These are phyloP conservation scores for Atethmia centrago DNA, from an alignment of 2,888 invertebrate genomes.

Conservation along the genomic window DNA sequence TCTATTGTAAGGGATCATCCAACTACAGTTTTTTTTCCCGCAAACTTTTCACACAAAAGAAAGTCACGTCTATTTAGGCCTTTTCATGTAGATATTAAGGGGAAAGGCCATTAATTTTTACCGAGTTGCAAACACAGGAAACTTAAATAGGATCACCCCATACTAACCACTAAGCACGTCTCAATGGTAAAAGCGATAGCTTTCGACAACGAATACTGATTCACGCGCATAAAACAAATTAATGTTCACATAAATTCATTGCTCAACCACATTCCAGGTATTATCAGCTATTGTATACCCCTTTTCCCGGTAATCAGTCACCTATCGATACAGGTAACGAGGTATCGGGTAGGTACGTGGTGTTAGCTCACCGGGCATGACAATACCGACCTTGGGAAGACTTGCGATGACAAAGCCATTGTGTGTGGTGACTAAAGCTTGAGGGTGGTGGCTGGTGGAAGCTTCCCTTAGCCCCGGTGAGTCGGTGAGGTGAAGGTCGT, in stretches of 20 bases:
- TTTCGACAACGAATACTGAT: conserved; percentile 30
- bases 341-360: conserved; percentile 30
- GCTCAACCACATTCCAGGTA: conserved; percentile 39
- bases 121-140: neutral
- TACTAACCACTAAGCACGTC: neutral
- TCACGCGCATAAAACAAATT: conserved; percentile 35
- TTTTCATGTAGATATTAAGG: neutral
- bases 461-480: conserved; percentile 67
- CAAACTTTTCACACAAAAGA: neutral
- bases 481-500: conserved; percentile 66
- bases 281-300: conserved; percentile 36
- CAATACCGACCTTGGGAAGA: conserved; percentile 77
- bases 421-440: conserved; percentile 85
- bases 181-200: conserved; percentile 6
- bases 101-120: neutral
- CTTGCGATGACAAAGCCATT: conserved; percentile 85
- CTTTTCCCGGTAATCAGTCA: conserved; percentile 61
- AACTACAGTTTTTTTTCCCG: neutral
- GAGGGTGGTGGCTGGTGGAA: conserved; percentile 79
- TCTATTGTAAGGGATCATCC: neutral
- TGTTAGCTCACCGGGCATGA: conserved; percentile 57
- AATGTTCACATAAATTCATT: conserved; percentile 27
- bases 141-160: neutral
- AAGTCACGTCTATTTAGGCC: neutral
- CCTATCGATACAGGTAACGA: conserved; percentile 43